A percentile compares a stretch with the other conserved stretches of the same genome.
These are phyloP conservation scores for Aphrophora alni DNA, from an alignment of 2,888 invertebrate species.

Conservation along the genomic window DNA sequence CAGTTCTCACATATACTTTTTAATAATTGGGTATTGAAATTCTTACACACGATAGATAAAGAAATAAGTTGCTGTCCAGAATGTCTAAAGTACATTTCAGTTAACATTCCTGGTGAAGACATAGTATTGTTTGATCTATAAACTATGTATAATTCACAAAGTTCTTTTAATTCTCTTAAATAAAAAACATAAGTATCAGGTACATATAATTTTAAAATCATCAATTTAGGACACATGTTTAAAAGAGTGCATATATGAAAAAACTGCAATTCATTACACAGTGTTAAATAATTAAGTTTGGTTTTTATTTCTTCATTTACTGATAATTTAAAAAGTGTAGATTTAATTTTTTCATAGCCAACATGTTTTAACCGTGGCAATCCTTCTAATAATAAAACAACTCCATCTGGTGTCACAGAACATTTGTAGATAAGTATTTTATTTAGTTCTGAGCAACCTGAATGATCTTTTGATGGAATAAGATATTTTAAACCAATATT, in stretches of 20 bases:
- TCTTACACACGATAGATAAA: neutral
- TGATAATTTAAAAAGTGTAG: neutral
- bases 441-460: neutral
- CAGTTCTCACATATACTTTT: neutral
- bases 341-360: neutral
- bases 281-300: neutral
- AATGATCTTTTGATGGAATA: neutral
- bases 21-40: neutral
- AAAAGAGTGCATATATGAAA: neutral
- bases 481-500: neutral
- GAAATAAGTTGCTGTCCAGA: neutral
- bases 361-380: neutral
- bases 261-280: neutral
- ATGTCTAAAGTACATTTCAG: neutral
- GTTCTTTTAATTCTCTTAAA: neutral
- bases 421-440: neutral
- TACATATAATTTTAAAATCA: neutral
- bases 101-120: neutral
- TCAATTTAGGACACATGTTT: neutral
- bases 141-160: neutral
- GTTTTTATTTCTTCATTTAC: neutral
- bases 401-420: neutral
- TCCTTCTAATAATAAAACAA: neutral
- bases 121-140: neutral
- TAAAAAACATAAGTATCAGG: neutral